phyloP scores from a whole-genome alignment of 2,113 vertebrate species.

The Pseudolaguvia tuberculata region DNA sequence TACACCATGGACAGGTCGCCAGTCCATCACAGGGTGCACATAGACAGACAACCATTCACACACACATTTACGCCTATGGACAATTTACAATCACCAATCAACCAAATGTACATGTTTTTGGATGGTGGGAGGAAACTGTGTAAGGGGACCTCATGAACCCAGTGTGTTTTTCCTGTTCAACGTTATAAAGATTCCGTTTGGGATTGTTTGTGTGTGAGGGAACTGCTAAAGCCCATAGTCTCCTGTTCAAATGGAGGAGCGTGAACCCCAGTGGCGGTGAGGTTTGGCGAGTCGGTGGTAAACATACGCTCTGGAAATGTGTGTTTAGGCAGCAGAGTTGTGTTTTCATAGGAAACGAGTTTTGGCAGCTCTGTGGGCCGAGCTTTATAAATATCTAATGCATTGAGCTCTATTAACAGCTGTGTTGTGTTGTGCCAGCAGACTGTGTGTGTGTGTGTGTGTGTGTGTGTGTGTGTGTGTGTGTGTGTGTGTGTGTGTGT shows the following conservation, averaged over 20 bases:
- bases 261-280: constrained; percentile 17
- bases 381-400: constrained; percentile 51
- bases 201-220: too few relatives aligned
- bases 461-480: not conserved
- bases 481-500: too few relatives aligned
- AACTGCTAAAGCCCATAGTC: constrained; percentile 10
- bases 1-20: too few relatives aligned
- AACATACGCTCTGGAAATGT: constrained; percentile 46
- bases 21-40: too few relatives aligned
- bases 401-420: constrained; percentile 42
- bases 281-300: constrained; percentile 27
- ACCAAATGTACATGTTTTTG: too few relatives aligned
- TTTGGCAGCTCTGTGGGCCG: constrained; percentile 21
- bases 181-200: too few relatives aligned
- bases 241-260: constrained; percentile 11
- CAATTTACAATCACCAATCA: too few relatives aligned
- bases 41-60: too few relatives aligned
- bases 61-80: too few relatives aligned
- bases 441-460: constrained; percentile 22
- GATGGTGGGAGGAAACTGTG: too few relatives aligned
- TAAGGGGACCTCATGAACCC: too few relatives aligned
- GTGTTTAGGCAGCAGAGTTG: constrained; percentile 43
- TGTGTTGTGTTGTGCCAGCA: constrained; percentile 37
- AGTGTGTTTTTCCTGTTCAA: too few relatives aligned
- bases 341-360: constrained; percentile 47